Evolutionary conservation across 2,888 invertebrate genomes (phyloP), one percentile per base, ranked within the genome.

Genomic region (Eumerus sabulonum): DNA sequence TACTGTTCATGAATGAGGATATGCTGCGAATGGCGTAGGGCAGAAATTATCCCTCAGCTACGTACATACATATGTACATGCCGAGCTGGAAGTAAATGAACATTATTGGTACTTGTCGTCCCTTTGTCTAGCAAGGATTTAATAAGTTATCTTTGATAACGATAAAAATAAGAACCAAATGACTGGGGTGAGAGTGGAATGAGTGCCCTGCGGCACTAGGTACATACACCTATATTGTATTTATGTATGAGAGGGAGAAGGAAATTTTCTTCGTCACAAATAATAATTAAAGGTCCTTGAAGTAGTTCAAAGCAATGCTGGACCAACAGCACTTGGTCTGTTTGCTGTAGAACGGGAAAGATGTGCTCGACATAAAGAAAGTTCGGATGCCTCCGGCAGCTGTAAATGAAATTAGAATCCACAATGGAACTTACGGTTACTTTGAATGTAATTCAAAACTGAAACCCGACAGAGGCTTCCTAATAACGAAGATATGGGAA

Each of bases 131-230:
- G 60, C 27, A 45, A 60, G 54, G 59, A 63, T 73, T 51, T 73
- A 79, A 63, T 72, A 68, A 73, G 67, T 68, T 73, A 79, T 73
- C 60, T 74, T 56, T 74, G 74, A 54, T 67, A 67, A 45, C 48
- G 67, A 67, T 35, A 47, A 48, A 47, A 48, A 54, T 36, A 42
- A 38, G 36, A 56, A 44, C 27, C 42, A 42, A 45, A 56, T 44
- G 27, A 19, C 36, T 47, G n/a, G n/a, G 40, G 16, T 12, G 16
- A 11, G n/a, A 11, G 5, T 19, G 38, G 38, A 2, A 27, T 7
- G 27, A 7, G 3, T 27, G 27, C 27, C 27, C 7, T 27, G 27
- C 27, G 27, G 27, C 27, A 27, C 27, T 27, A 27, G 2, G 7
- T 7, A 4, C 27, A 7, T 27, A 27, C 27, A 27, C 27, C 2